phyloP scores from a whole-genome alignment of 1,140 invertebrate genomes.

The Platyura marginata region DNA sequence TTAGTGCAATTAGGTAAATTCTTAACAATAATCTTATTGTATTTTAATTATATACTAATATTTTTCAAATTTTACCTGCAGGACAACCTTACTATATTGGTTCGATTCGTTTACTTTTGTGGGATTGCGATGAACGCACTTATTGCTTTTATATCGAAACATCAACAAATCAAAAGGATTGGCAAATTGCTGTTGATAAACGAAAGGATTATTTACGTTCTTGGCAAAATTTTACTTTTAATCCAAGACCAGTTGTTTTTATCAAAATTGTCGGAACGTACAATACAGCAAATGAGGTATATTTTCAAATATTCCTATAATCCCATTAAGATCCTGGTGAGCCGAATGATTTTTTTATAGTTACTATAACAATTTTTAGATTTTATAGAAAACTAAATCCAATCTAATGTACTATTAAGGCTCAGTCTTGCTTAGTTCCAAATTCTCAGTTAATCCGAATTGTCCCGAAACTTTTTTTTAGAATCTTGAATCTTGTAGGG shows the following conservation, averaged over 20 bases:
- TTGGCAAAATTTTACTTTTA: constrained; percentile 82
- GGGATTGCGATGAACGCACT: constrained; percentile 94
- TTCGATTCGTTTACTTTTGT: constrained; percentile 80
- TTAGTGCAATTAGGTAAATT: constrained; percentile 67
- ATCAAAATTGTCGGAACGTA: constrained; percentile 87
- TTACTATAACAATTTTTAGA: no score
- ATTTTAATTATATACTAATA: no score
- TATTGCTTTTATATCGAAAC: constrained; percentile 96
- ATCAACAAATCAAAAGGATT: constrained; percentile 78
- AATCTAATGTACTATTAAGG: no score
- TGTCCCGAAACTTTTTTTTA: no score
- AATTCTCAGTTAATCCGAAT: no score
- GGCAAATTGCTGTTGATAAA: constrained; percentile 70
- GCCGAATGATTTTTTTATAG: background rate
- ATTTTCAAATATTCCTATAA: background rate
- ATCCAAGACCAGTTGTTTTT: constrained; percentile 72
- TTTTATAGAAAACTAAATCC: no score
- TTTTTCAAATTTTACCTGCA: no score
- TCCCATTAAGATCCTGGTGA: background rate
- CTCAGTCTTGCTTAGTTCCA: no score
- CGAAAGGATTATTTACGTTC: constrained; percentile 32
- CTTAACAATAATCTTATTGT: constrained; percentile 4
- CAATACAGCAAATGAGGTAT: constrained; percentile 91
- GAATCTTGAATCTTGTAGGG: no score
- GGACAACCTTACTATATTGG: constrained; percentile 83